phyloP scores from a whole-genome alignment of 1,140 invertebrate genomes.

The Glomeris maerens region DNA sequence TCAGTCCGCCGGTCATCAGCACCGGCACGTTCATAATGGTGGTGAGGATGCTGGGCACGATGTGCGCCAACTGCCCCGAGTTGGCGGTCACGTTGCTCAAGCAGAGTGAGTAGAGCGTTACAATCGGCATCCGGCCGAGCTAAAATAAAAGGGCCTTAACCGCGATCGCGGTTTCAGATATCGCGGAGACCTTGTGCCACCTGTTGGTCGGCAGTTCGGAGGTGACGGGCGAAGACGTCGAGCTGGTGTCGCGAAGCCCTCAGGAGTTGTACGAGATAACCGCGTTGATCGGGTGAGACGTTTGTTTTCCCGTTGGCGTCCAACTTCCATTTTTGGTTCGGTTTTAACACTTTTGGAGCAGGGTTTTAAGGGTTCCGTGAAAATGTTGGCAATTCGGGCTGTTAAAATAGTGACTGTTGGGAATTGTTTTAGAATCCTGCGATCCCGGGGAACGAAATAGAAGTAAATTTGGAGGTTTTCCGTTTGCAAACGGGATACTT shows the following conservation, averaged over 20 bases:
- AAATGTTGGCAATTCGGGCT: too few relatives aligned
- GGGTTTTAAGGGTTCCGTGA: too few relatives aligned
- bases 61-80: conserved; percentile 87
- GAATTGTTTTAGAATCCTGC: too few relatives aligned
- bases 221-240: conserved; percentile 43
- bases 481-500: too few relatives aligned
- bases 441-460: too few relatives aligned
- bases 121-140: too few relatives aligned
- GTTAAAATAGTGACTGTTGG: too few relatives aligned
- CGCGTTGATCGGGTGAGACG: conserved; percentile 61
- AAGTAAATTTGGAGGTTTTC: too few relatives aligned
- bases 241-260: conserved; percentile 73
- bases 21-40: conserved; percentile 91
- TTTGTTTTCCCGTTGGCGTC: conserved; percentile 10
- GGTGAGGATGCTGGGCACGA: conserved; percentile 82
- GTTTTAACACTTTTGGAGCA: too few relatives aligned
- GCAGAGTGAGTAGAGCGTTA: conserved; percentile 47
- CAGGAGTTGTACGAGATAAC: conserved; percentile 95
- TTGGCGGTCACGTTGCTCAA: conserved; percentile 76
- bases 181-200: conserved; percentile 83
- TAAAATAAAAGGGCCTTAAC: background rate
- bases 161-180: conserved; percentile 40
- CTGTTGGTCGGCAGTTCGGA: conserved; percentile 70
- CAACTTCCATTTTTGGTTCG: too few relatives aligned
- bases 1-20: conserved; percentile 81